A percentile compares a stretch with the other conserved stretches of the same genome.
Conservation (phyloP, 2,888 invertebrate species). For the Andrena marginata region DNA sequence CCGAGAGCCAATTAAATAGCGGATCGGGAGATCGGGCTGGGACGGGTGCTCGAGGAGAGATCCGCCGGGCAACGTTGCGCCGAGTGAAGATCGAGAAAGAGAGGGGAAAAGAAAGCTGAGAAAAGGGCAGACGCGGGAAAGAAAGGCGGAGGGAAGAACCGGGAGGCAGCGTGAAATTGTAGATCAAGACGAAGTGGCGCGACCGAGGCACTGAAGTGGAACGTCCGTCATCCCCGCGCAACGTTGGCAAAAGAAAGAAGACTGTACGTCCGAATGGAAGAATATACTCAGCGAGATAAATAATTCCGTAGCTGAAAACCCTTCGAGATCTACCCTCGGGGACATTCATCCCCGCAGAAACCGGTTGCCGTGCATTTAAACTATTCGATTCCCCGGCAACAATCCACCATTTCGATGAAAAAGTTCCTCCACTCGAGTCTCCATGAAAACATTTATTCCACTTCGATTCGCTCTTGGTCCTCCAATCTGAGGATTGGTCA, state of each 20-base stretch:
- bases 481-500: not conserved
- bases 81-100: conserved; percentile 13
- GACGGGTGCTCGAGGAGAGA: conserved; percentile 45
- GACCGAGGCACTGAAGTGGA: conserved; percentile 7
- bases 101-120: not conserved
- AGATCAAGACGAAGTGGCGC: conserved; percentile 30
- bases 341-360: not conserved
- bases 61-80: conserved; percentile 52
- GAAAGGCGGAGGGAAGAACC: not conserved
- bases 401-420: not conserved
- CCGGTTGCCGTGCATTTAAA: not conserved
- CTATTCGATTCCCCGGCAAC: not conserved
- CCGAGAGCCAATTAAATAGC: conserved; percentile 60
- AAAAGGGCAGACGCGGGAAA: not conserved
- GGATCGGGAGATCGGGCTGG: conserved; percentile 54
- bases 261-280: not conserved
- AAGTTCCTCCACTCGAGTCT: not conserved
- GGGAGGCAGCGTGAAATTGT: conserved; percentile 2
- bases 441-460: not conserved
- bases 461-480: not conserved
- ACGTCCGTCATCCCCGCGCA: not conserved
- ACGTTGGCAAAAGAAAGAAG: not conserved
- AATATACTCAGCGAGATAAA: conserved; percentile 5
- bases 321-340: not conserved
- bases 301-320: not conserved